Percentiles rank a stretch among this genome's conserved stretches.
phyloP scores from a whole-genome alignment of 2,888 invertebrate genomes.

The Ormyrus pomaceus region DNA sequence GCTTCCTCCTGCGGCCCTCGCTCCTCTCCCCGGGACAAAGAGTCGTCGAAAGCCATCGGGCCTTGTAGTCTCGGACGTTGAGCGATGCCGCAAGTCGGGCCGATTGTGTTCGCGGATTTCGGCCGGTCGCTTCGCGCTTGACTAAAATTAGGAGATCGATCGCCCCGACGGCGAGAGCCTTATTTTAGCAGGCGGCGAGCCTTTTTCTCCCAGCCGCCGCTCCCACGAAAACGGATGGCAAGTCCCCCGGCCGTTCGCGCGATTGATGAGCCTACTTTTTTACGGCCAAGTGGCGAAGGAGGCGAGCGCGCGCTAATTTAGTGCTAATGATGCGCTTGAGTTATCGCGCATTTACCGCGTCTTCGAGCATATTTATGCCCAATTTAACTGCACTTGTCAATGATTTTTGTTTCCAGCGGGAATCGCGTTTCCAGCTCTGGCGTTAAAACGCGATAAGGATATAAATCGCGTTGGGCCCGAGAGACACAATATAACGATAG shows the following conservation, averaged over 20 bases:
- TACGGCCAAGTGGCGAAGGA: neutral
- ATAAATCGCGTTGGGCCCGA: slow-evolving; percentile 33
- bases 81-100: slow-evolving; percentile 72
- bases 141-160: slow-evolving; percentile 60
- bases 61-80: slow-evolving; percentile 74
- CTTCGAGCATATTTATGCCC: too few species aligned
- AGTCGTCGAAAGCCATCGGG: slow-evolving; percentile 54
- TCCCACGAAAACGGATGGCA: slow-evolving; percentile 23
- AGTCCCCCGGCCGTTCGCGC: neutral
- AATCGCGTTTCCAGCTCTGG: neutral
- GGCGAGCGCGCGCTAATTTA: neutral
- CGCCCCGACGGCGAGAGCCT: slow-evolving; percentile 39
- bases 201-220: neutral
- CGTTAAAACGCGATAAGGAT: slow-evolving; percentile 47
- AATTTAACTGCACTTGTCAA: too few species aligned
- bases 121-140: slow-evolving; percentile 32
- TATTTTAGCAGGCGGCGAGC: slow-evolving; percentile 3
- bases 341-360: too few species aligned
- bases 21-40: too few species aligned
- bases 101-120: slow-evolving; percentile 73
- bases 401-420: too few species aligned
- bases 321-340: too few species aligned
- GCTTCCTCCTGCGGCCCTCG: too few species aligned
- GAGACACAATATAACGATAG: too few species aligned
- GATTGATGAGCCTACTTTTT: slow-evolving; percentile 61